Evolutionary conservation across 2,113 vertebrate genomes (phyloP).

Genomic region (Anarrhichthys ocellatus): DNA sequence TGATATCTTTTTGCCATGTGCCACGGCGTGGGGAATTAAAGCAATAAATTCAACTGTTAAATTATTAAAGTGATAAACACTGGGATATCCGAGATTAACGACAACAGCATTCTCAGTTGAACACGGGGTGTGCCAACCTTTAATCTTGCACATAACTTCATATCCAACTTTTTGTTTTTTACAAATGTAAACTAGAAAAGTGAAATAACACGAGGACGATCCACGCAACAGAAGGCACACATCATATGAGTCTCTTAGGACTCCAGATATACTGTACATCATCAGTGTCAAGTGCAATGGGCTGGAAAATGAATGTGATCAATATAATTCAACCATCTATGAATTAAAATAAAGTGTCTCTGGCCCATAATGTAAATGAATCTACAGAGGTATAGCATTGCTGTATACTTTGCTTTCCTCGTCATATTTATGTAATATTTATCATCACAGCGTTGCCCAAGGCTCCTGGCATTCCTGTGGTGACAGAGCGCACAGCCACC

Average conservation of each 20-base stretch:
- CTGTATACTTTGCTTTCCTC: conserved; percentile 33
- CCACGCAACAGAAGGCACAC: conserved; percentile 15
- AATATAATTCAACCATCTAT: conserved; percentile 45
- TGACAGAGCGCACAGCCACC: conserved; percentile 97
- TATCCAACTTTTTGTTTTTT: conserved; percentile 1
- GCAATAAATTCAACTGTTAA: conserved; percentile 80
- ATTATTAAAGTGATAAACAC: conserved; percentile 81
- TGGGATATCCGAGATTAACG: conserved; percentile 66
- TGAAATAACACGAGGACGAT: conserved; percentile 28
- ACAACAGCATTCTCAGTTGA: conserved; percentile 21
- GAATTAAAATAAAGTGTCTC: conserved; percentile 40
- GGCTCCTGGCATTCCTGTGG: conserved; percentile 92
- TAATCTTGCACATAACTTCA: conserved; percentile 40
- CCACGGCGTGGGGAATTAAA: conserved; percentile 78
- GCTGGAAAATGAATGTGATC: conserved; percentile 55
- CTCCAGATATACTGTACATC: conserved; percentile 21
- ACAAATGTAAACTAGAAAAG: conserved; percentile 17
- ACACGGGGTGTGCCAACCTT: conserved; percentile 22
- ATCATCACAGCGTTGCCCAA: conserved; percentile 91
- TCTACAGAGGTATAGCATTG: conserved; percentile 14
- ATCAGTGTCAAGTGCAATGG: conserved; percentile 36
- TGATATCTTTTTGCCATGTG: conserved; percentile 69
- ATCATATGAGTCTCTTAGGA: background rate
- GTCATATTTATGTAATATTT: conserved; percentile 50
- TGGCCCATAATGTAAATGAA: conserved; percentile 23